These are phyloP conservation scores for Darevskia mixta DNA, from an alignment of 2,797 vertebrate genomes.

Conservation along the genomic window DNA sequence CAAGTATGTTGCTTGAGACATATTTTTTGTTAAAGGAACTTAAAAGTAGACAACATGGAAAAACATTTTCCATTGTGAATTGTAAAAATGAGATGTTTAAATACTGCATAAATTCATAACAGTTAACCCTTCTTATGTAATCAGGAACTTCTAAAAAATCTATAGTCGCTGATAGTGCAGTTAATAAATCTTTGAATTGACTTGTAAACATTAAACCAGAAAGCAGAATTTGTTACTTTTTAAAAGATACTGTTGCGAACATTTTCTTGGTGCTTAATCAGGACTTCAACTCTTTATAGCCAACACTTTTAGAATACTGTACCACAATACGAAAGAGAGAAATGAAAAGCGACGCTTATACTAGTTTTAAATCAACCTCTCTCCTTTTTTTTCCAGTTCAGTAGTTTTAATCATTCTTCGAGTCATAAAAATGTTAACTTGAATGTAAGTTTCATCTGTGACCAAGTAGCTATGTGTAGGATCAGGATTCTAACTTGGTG, in stretches of 20 bases:
- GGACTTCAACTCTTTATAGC: rapidly evolving
- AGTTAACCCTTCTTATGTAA: constrained; percentile 55
- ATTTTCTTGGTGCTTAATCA: background rate
- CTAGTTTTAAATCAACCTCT: background rate
- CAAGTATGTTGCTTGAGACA: background rate
- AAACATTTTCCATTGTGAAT: constrained; percentile 64
- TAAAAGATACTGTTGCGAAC: background rate
- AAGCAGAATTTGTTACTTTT: constrained; percentile 10
- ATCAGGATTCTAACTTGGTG: background rate
- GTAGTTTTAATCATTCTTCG: background rate
- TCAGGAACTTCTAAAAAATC: constrained; percentile 55
- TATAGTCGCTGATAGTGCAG: constrained; percentile 42
- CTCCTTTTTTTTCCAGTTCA: constrained; percentile 17
- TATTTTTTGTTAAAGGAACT: background rate
- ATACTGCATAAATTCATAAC: constrained; percentile 62
- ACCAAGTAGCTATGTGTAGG: background rate
- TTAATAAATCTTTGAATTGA: constrained; percentile 45
- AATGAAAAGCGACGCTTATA: background rate
- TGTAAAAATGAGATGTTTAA: constrained; percentile 58
- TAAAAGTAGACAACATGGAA: constrained; percentile 66
- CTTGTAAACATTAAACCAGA: constrained; percentile 1
- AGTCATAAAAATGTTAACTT: background rate
- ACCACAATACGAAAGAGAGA: background rate
- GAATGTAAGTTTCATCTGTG: background rate
- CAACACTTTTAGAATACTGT: background rate